Base-by-base conservation (phyloP, 2,113 vertebrate species). In the Tretioscincus oriximinensis region DNA sequence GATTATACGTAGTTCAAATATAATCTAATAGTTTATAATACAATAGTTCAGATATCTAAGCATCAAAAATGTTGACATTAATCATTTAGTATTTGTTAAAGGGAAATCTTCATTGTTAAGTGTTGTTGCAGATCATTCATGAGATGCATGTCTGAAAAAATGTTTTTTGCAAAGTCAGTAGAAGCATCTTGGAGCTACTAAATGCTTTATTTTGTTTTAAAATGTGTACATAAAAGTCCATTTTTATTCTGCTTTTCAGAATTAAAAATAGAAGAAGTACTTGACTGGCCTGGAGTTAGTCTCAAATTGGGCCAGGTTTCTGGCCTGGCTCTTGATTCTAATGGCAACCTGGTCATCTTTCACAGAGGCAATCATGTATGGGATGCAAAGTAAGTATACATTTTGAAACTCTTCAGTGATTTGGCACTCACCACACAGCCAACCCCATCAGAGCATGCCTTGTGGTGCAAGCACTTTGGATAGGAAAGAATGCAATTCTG, bases 321-420 rank as follows among this genome's bases (percentile, higher is more conserved):
- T 77, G 98, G 98, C 41, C 92, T 99, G 78, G 97, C 98, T 58
- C 87, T 99, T 28, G 97, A 99, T 86, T 89, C 91, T 73, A 92
- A 95, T 67, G 96, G 95, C 81, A 98, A 99, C 89, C 84, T 99
- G 81, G 96, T 99, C 82, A 94, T 99, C 88, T 99, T 99, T 92
- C 98, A 99, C 89, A 95, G 98, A 95, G 98, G 98, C 64, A 96
- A 98, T 92, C 98, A 95, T 35, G 84, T 91, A 81, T 99, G 98
- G 98, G 97, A 96, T 85, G 86, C 87, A 54, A 94, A 96, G 98
- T 99, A 95, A 96, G 98, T 96, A 85, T 49, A 67, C 24, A 9
- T 45, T 80, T 4, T 86, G 68, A 74, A 49, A 54, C 0, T 0
- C 18, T 8, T 74, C 21, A 60, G 2, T 71, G 14, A 20, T 83